These are phyloP conservation scores for Congeria kusceri DNA, from an alignment of 2,888 invertebrate species.

Conservation along the genomic window DNA sequence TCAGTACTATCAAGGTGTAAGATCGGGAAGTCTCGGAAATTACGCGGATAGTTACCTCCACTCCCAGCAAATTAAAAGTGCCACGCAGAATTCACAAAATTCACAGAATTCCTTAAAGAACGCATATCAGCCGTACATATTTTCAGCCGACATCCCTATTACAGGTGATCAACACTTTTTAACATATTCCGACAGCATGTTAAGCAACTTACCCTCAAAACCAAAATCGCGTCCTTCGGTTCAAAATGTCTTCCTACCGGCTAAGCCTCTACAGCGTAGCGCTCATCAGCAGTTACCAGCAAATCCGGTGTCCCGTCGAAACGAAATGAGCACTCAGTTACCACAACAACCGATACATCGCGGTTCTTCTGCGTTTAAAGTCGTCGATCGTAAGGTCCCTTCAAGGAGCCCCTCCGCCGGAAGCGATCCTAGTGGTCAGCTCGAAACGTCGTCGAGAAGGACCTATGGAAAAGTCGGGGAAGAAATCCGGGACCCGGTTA, in stretches of 20 bases:
- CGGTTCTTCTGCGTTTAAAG: constrained; percentile 67
- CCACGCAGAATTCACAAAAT: constrained; percentile 21
- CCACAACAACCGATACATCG: constrained; percentile 65
- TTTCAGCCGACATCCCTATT: constrained; percentile 20
- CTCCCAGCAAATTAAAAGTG: constrained; percentile 28
- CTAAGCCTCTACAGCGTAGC: constrained; percentile 57
- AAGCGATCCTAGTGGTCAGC: constrained; percentile 34
- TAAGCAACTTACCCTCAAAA: constrained; percentile 30
- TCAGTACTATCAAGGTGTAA: background rate
- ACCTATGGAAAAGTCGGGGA: constrained; percentile 27
- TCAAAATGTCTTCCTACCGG: constrained; percentile 63
- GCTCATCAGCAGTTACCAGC: constrained; percentile 58
- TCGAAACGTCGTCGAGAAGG: background rate
- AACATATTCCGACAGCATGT: constrained; percentile 63
- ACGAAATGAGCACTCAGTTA: constrained; percentile 29
- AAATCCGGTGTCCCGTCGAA: constrained; percentile 61
- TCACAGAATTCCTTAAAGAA: background rate
- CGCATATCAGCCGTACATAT: constrained; percentile 46
- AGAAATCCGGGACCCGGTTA: constrained; percentile 57
- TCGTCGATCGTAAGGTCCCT: constrained; percentile 57
- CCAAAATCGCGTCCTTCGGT: constrained; percentile 62
- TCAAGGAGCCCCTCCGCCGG: constrained; percentile 45
- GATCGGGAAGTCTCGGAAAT: background rate
- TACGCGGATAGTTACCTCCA: constrained; percentile 34
- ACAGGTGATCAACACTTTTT: constrained; percentile 49